These are phyloP conservation scores for Antennarius striatus DNA, from an alignment of 2,113 vertebrate genomes.

Conservation along the genomic window DNA sequence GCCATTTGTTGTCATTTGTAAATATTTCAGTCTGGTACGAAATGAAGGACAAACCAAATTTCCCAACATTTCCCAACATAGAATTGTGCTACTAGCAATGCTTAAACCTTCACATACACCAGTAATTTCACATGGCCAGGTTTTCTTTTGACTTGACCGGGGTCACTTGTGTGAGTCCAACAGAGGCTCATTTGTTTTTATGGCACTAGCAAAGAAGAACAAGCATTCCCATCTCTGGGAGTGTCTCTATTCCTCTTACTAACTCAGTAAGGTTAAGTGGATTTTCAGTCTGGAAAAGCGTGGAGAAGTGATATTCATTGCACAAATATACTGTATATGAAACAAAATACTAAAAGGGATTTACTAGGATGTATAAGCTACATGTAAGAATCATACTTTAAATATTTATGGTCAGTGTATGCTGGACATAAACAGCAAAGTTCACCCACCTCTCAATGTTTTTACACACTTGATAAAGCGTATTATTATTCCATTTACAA, in stretches of 20 bases:
- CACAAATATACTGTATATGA: conserved; percentile 17
- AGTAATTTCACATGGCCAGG: neutral
- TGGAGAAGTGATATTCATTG: neutral
- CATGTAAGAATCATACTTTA: conserved; percentile 36
- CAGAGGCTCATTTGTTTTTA: conserved; percentile 8
- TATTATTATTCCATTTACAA: too few relatives aligned
- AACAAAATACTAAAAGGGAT: conserved; percentile 6
- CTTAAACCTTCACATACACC: neutral
- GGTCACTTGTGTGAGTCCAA: neutral
- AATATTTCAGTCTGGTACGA: neutral
- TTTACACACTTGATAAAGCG: neutral
- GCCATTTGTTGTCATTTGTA: neutral
- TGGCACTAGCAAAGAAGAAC: conserved; percentile 2
- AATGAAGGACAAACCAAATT: neutral
- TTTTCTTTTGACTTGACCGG: neutral
- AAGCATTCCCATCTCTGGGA: neutral
- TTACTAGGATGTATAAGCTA: conserved; percentile 30
- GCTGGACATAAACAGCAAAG: neutral
- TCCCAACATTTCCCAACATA: neutral
- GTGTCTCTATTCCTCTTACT: conserved; percentile 11
- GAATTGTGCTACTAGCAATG: neutral
- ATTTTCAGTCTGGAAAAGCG: conserved; percentile 5
- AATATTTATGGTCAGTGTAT: conserved; percentile 26
- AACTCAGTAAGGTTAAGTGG: conserved; percentile 17
- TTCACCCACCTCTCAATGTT: neutral